phyloP scores from a whole-genome alignment of 2,113 vertebrate species.

The Taurulus bubalis region DNA sequence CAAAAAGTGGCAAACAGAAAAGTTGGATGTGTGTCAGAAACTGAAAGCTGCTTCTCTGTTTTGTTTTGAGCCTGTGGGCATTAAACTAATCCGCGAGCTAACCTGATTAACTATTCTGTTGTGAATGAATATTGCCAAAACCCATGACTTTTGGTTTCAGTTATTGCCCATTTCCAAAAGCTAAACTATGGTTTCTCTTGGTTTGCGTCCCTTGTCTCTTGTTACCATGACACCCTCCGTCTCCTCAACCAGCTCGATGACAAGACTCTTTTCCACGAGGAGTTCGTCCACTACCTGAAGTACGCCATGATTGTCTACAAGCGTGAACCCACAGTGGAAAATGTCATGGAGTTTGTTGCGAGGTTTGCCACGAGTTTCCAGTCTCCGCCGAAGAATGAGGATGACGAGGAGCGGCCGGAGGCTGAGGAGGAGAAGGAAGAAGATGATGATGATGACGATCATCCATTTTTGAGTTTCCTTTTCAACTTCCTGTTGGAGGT shows the following conservation, averaged over 20 bases:
- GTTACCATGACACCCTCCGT: neutral
- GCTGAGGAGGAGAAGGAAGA: constrained; percentile 76
- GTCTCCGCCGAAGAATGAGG: constrained; percentile 72
- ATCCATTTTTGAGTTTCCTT: constrained; percentile 88
- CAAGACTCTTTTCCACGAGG: constrained; percentile 88
- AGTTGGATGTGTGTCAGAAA: neutral
- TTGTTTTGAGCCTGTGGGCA: neutral
- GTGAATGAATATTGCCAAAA: neutral
- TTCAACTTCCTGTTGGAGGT: constrained; percentile 95
- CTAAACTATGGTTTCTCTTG: neutral
- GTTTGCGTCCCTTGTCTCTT: neutral
- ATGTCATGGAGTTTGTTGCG: constrained; percentile 90
- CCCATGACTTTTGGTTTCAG: neutral
- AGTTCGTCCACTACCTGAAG: constrained; percentile 91
- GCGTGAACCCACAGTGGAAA: constrained; percentile 91
- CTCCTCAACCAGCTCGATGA: constrained; percentile 85
- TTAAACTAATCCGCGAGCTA: neutral
- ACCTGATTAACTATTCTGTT: neutral
- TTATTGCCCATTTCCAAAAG: neutral
- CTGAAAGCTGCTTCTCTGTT: neutral
- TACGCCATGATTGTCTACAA: constrained; percentile 93
- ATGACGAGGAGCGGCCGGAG: constrained; percentile 72
- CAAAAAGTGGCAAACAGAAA: neutral
- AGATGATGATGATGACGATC: constrained; percentile 80
- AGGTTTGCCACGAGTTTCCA: constrained; percentile 92